Conservation (phyloP, 2,797 vertebrate species). For the Mergus octosetaceus region DNA sequence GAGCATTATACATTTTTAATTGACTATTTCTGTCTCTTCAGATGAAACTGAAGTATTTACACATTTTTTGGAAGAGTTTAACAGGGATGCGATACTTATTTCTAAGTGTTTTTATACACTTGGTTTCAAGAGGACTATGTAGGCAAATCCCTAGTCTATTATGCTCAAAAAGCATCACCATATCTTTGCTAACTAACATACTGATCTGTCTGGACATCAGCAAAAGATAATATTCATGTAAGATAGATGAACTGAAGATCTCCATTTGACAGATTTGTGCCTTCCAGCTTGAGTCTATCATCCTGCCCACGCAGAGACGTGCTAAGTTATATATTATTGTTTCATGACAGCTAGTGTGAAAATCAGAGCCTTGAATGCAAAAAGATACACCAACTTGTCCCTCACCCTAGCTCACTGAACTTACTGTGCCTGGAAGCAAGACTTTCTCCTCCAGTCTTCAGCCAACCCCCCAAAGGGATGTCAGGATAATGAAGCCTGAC, state of each 20-base stretch:
- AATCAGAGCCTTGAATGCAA: conserved; percentile 34
- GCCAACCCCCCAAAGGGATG: conserved; percentile 13
- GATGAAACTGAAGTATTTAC: neutral
- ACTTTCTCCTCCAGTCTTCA: conserved; percentile 44
- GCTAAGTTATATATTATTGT: conserved; percentile 29
- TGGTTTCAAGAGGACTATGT: neutral
- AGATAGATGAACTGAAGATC: conserved; percentile 23
- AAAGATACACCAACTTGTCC: conserved; percentile 49
- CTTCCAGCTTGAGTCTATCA: conserved; percentile 58
- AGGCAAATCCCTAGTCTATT: neutral
- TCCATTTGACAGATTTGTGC: conserved; percentile 35
- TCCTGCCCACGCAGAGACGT: neutral
- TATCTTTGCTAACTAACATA: neutral
- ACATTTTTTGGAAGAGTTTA: neutral
- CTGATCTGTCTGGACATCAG: conserved; percentile 30
- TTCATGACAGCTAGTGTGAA: conserved; percentile 63
- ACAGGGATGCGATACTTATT: neutral
- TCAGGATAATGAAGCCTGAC: conserved; percentile 68
- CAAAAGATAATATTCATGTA: neutral
- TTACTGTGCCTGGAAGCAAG: conserved; percentile 49
- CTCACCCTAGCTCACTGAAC: conserved; percentile 36
- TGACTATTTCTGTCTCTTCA: neutral
- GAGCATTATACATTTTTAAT: neutral
- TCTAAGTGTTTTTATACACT: neutral
- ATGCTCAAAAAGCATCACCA: neutral